Percentiles rank a stretch among this genome's conserved stretches.
phyloP scores from a whole-genome alignment of 2,113 vertebrate species.

The Strix uralensis region DNA sequence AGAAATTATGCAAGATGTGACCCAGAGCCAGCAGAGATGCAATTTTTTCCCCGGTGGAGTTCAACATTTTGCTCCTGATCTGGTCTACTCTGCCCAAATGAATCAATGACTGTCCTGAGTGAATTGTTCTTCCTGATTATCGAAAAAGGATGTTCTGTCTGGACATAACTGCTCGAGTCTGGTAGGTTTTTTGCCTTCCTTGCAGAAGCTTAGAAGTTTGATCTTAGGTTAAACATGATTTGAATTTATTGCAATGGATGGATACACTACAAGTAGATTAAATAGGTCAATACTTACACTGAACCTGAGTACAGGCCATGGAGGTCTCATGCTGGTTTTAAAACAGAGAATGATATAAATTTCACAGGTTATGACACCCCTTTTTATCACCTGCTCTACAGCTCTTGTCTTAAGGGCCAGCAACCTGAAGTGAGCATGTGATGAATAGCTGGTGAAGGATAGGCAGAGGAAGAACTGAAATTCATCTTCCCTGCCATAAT shows the following conservation, averaged over 20 bases:
- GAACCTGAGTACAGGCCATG: not conserved
- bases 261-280: not conserved
- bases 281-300: not conserved
- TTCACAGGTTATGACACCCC: not conserved
- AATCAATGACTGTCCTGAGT: not conserved
- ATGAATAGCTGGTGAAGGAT: not conserved
- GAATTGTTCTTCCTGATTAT: not conserved
- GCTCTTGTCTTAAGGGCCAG: not conserved
- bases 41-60: not conserved
- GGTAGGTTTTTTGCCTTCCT: not conserved
- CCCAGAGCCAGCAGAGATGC: not conserved
- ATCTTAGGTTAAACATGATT: not conserved
- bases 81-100: not conserved
- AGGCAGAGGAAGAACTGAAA: not conserved
- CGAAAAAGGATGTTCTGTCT: not conserved
- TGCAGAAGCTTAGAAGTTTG: not conserved
- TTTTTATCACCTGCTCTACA: not conserved
- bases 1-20: not conserved
- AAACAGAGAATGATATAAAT: not conserved
- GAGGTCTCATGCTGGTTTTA: not conserved
- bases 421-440: not conserved
- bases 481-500: not conserved
- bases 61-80: not conserved
- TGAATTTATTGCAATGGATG: not conserved
- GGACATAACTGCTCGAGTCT: not conserved